phyloP scores from a whole-genome alignment of 1,140 invertebrate genomes.

The Dolichoris vasculosae region DNA sequence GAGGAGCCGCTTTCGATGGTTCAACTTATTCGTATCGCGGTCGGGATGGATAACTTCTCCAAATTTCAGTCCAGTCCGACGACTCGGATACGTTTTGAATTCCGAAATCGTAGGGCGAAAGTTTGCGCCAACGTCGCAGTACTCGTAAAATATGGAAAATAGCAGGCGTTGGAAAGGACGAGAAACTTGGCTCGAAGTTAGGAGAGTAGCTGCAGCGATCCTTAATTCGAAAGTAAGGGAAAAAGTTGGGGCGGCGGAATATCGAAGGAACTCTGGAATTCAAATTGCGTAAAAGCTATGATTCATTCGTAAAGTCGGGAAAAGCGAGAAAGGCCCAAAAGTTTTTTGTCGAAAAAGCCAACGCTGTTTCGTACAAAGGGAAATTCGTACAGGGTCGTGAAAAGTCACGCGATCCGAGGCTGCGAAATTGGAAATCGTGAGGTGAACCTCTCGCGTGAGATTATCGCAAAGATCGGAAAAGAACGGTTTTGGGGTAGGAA shows the following conservation, averaged over 20 bases:
- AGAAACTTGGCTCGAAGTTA: neutral
- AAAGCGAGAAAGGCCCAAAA: too few relatives aligned
- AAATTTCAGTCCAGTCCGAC: neutral
- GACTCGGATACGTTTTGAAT: neutral
- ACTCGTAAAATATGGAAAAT: too few relatives aligned
- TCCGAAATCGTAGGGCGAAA: neutral
- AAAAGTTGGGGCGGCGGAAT: neutral
- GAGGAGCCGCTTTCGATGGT: too few relatives aligned
- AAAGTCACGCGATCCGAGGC: slow-evolving; percentile 51
- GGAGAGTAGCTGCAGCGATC: neutral
- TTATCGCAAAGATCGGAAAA: slow-evolving; percentile 57
- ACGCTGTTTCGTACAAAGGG: too few relatives aligned
- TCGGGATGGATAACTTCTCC: neutral
- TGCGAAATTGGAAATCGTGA: slow-evolving; percentile 61
- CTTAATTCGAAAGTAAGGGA: too few relatives aligned
- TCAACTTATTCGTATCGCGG: neutral
- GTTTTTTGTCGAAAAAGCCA: neutral
- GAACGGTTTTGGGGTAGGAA: neutral
- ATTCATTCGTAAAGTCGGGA: neutral
- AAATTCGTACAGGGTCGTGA: neutral
- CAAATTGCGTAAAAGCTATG: neutral
- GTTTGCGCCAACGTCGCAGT: too few relatives aligned
- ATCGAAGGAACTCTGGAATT: neutral
- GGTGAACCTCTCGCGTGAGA: slow-evolving; percentile 56
- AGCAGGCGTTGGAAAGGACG: too few relatives aligned